Evolutionary conservation across 1,140 invertebrate genomes (phyloP).

Genomic region (Diabrotica undecimpunctata): DNA sequence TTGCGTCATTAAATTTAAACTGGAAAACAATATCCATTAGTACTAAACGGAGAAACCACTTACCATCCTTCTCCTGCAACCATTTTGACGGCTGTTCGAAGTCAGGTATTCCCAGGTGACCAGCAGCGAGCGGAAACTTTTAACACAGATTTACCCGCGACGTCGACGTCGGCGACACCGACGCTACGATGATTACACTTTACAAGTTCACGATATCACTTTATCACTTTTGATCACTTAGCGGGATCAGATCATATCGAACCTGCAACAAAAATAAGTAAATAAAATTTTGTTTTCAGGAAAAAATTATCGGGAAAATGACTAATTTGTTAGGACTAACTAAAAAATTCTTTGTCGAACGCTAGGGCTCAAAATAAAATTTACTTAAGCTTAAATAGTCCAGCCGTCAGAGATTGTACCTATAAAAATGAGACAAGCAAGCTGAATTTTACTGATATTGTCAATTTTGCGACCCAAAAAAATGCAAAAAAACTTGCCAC

Average conservation of each 20-base stretch:
- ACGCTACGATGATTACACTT: not conserved
- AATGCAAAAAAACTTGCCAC: too few relatives aligned
- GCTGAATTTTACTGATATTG: too few relatives aligned
- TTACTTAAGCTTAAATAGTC: too few relatives aligned
- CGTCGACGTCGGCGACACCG: not conserved
- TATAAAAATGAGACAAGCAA: not conserved
- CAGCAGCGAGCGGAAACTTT: not conserved
- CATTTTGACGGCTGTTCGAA: not conserved
- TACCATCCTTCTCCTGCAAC: slow-evolving; percentile 13
- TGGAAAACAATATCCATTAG: too few relatives aligned
- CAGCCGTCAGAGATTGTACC: not conserved
- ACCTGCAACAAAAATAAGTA: not conserved
- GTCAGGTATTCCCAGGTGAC: not conserved
- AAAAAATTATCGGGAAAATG: too few relatives aligned
- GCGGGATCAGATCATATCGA: not conserved
- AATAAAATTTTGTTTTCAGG: not conserved
- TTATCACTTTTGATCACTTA: not conserved
- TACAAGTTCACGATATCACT: not conserved
- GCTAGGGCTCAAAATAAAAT: too few relatives aligned
- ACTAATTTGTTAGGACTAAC: too few relatives aligned
- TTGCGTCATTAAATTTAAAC: too few relatives aligned
- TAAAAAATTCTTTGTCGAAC: too few relatives aligned
- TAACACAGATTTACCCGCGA: not conserved
- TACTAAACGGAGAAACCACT: not conserved
- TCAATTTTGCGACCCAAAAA: too few relatives aligned